Evolutionary conservation across 2,888 invertebrate species (phyloP), one percentile per base, ranked within the genome.

Genomic region (Oscheius sp.): DNA sequence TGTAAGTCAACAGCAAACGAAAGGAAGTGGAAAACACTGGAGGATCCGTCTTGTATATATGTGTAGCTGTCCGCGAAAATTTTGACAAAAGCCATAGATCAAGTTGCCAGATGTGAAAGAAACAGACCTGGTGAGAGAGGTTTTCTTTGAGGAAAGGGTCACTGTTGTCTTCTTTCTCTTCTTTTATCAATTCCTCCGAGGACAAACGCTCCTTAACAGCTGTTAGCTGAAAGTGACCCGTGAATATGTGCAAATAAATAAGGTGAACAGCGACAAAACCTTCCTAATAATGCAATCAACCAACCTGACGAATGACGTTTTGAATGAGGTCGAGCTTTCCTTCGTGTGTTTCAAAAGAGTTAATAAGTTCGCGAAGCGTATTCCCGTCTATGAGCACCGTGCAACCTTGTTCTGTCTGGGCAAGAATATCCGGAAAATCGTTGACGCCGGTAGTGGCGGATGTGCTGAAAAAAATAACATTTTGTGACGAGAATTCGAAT

Each of bases 321-420:
- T 78, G 70, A 26, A 83, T 33, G 14, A 83, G 64, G 51, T 81
- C 81, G 36, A 76, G 67, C 49, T 82, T 81, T 24, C 67, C 76
- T 59, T 75, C 76, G 44, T 71, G 72, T n/a, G 69, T 67, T 24
- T 77, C 80, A 20, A 78, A 76, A 5, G 80, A 75, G 32, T 76
- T 76, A 49, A 83, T 72, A 30, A 80, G 54, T 56, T 82, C 80
- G 44, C 80, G 73, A 62, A 70, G 72, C 36, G 30, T 72, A 65
- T 74, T 77, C 14, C 83, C 81, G 75, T 83, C 83, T 41, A 83
- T 83, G 54, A 83, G 67, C 24, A 83, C 82, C 30, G 81, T 75
- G 57, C 82, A 83, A 44, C 80, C 80, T 66, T 80, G 74, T 59
- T 82, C 81, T n/a, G 81, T 82, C 67, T 83, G 83, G 20, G 83